phyloP scores from a whole-genome alignment of 2,888 invertebrate genomes.

The Tetranychus piercei region DNA sequence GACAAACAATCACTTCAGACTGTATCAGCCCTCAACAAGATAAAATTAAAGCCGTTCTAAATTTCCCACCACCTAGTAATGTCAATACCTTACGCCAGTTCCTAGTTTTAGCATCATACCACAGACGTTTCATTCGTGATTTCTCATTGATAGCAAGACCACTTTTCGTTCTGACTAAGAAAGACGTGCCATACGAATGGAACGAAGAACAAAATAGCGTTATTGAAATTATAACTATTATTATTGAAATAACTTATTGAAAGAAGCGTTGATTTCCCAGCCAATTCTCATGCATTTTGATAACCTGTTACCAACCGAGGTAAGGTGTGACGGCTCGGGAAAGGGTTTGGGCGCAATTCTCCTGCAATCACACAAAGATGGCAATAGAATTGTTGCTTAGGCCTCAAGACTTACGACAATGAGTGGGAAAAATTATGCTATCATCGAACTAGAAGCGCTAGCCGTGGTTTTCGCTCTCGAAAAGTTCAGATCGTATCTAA shows the following conservation, averaged over 20 bases:
- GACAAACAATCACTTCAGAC: no score
- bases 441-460: not conserved
- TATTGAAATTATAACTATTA: constrained; percentile 15
- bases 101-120: no score
- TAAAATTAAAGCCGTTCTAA: no score
- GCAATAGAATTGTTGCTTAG: no score
- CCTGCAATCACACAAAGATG: no score
- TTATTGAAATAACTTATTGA: no score
- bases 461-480: no score
- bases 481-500: no score
- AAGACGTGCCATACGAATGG: constrained; percentile 25
- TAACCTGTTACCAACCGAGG: not conserved
- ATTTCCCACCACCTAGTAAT: constrained; percentile 22
- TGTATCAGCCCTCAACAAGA: no score
- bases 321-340: not conserved
- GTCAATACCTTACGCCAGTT: constrained; percentile 23
- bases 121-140: constrained; percentile 21
- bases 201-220: constrained; percentile 20
- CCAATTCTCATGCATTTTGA: not conserved
- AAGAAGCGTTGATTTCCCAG: not conserved
- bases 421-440: not conserved
- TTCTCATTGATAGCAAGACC: constrained; percentile 25
- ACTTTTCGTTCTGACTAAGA: constrained; percentile 21
- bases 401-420: no score
- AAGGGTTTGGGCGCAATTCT: no score